Evolutionary conservation across 2,888 invertebrate species (phyloP).

Genomic region (Maniola hyperantus): DNA sequence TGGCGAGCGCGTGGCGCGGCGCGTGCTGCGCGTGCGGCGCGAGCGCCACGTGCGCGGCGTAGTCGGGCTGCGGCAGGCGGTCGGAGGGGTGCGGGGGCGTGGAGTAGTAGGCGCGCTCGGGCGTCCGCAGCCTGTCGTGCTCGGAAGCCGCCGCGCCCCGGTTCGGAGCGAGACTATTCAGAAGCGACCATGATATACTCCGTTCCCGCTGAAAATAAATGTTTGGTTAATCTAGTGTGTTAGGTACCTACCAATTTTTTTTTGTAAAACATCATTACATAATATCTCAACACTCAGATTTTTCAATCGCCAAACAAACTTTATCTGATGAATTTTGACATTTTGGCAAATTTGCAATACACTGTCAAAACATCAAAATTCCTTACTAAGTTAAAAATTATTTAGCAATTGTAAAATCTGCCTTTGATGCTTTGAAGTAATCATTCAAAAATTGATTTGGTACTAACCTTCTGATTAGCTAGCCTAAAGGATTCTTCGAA

Average conservation of each 20-base stretch:
- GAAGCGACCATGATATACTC: slow-evolving; percentile 80
- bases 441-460: background rate
- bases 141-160: slow-evolving; percentile 57
- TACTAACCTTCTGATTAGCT: slow-evolving; percentile 87
- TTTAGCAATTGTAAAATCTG: no score
- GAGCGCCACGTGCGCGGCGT: slow-evolving; percentile 57
- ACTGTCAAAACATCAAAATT: no score
- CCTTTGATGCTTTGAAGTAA: no score
- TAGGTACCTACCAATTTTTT: slow-evolving; percentile 4
- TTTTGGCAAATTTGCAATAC: no score
- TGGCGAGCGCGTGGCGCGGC: slow-evolving; percentile 60
- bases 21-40: slow-evolving; percentile 56
- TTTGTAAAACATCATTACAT: no score
- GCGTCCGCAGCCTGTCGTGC: slow-evolving; percentile 57
- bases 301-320: no score
- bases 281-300: no score
- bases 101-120: slow-evolving; percentile 58
- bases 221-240: background rate
- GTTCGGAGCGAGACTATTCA: slow-evolving; percentile 77
- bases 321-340: no score
- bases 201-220: slow-evolving; percentile 72
- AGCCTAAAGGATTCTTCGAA: slow-evolving; percentile 93
- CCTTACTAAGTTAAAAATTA: no score
- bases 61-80: slow-evolving; percentile 53
- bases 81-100: slow-evolving; percentile 46